Conservation (phyloP, 2,113 vertebrate genomes). For the Oreotrochilus melanogaster region DNA sequence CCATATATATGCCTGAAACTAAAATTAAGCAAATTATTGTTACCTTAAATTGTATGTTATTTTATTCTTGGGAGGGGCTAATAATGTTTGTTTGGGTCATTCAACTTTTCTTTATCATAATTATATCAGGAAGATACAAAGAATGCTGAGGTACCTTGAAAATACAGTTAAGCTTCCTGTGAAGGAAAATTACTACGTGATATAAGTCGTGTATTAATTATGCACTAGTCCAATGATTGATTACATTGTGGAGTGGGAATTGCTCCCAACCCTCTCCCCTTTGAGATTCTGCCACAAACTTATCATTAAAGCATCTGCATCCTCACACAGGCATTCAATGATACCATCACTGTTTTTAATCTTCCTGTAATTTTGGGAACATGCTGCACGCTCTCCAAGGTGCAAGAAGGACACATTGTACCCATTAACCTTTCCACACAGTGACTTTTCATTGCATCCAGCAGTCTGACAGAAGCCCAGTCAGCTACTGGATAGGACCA, state of each 20-base stretch:
- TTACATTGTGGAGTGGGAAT: constrained; percentile 66
- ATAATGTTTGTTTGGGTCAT: not conserved
- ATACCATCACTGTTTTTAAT: constrained; percentile 75
- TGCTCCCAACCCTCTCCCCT: constrained; percentile 64
- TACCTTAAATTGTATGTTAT: not conserved
- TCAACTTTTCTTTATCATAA: not conserved
- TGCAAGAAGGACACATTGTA: constrained; percentile 64
- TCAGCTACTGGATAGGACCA: not conserved
- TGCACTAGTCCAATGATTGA: constrained; percentile 75
- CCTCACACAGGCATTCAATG: constrained; percentile 59
- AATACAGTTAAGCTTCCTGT: constrained; percentile 39
- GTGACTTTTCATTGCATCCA: not conserved
- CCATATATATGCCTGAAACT: not conserved
- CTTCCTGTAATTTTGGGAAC: constrained; percentile 67
- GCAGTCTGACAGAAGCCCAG: not conserved
- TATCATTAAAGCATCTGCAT: constrained; percentile 75
- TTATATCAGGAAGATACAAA: not conserved
- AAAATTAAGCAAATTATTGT: not conserved
- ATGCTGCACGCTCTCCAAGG: constrained; percentile 61
- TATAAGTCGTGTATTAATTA: constrained; percentile 69
- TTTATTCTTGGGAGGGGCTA: not conserved
- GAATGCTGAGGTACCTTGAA: constrained; percentile 20
- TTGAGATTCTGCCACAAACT: constrained; percentile 43
- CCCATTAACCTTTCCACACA: constrained; percentile 52
- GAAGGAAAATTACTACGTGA: constrained; percentile 59